Conservation (phyloP, 1,140 invertebrate species). For the Adelges cooleyi region DNA sequence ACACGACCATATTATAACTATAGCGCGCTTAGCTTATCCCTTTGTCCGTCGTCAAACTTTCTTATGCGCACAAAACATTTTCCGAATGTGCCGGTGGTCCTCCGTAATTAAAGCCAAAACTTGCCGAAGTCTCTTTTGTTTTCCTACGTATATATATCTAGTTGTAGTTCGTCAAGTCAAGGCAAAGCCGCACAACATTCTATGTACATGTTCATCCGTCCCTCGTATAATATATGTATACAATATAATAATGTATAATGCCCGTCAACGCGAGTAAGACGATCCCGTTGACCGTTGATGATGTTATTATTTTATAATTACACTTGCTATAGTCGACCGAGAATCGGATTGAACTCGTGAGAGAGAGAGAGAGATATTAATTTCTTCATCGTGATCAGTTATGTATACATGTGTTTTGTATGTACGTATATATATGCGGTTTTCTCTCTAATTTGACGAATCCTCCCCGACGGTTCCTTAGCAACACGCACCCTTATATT, state of each 20-base stretch:
- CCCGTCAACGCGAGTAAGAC: not conserved
- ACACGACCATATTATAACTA: too few relatives aligned
- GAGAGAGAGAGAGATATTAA: slow-evolving; percentile 28
- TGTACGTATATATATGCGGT: slow-evolving; percentile 6
- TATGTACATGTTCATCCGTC: too few relatives aligned
- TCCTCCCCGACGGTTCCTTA: not conserved
- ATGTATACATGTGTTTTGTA: not conserved
- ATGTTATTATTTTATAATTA: not conserved
- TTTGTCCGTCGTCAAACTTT: slow-evolving; percentile 24
- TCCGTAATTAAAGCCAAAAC: slow-evolving; percentile 20
- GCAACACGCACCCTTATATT: too few relatives aligned
- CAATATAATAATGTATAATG: too few relatives aligned
- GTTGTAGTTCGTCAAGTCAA: too few relatives aligned
- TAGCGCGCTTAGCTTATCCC: not conserved
- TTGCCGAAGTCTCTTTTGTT: not conserved
- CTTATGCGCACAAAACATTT: slow-evolving; percentile 18
- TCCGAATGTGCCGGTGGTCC: not conserved
- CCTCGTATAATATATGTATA: too few relatives aligned
- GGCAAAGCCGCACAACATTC: too few relatives aligned
- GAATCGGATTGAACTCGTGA: slow-evolving; percentile 18
- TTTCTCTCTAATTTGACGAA: slow-evolving; percentile 25
- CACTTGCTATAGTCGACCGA: slow-evolving; percentile 16
- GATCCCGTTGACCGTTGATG: slow-evolving; percentile 16
- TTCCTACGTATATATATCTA: too few relatives aligned
- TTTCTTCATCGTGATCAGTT: slow-evolving; percentile 8